Conservation (phyloP, 1,140 invertebrate genomes). For the Heliconius melpomene region DNA sequence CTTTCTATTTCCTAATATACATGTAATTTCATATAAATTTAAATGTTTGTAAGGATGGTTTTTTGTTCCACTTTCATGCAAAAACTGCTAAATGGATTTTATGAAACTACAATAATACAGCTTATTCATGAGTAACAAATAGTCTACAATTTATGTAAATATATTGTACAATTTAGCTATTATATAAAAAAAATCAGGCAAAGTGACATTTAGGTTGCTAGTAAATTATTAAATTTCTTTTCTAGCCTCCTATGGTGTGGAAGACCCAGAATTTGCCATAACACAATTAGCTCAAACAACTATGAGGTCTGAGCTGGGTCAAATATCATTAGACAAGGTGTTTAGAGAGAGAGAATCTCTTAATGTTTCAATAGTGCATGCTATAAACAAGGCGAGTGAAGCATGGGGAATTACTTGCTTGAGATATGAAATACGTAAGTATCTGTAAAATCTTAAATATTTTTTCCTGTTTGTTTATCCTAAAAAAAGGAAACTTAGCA, state of each 20-base stretch:
- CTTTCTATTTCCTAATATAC: no score
- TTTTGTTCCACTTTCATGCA: no score
- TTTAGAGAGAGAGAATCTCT: conserved; percentile 98
- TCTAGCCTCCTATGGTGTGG: conserved; percentile 97
- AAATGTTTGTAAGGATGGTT: no score
- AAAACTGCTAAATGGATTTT: no score
- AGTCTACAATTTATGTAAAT: no score
- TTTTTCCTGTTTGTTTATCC: no score
- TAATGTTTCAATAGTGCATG: conserved; percentile 97
- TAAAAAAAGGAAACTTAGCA: background rate
- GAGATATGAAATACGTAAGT: conserved; percentile 98
- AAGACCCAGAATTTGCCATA: conserved; percentile 99
- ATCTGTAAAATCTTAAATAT: background rate
- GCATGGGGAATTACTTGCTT: conserved; percentile 99
- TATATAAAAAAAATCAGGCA: no score
- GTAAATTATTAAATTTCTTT: conserved; percentile 19
- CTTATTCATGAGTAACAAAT: no score
- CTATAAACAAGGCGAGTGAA: conserved; percentile 98
- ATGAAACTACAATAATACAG: no score
- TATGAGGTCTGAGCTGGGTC: conserved; percentile 99
- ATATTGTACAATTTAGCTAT: no score
- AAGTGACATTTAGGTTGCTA: no score
- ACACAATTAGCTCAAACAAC: conserved; percentile 99
- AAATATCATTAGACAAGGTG: conserved; percentile 98
- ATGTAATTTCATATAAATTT: no score